Percentiles rank a stretch among this genome's conserved stretches.
phyloP scores from a whole-genome alignment of 2,113 vertebrate species.

The Hiodon tergisus region DNA sequence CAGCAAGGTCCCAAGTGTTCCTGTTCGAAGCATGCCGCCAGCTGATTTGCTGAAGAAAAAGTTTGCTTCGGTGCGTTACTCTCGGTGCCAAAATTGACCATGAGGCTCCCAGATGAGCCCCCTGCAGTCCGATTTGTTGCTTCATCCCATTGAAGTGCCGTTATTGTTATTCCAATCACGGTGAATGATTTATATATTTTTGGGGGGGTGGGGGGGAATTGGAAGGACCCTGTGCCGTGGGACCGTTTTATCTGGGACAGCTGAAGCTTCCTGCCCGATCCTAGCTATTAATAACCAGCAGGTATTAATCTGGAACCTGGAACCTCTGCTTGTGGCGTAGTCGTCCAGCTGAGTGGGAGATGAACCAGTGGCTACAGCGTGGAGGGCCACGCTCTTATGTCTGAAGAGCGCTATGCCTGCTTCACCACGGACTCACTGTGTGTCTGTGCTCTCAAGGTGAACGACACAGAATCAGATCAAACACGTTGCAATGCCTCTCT shows the following conservation, averaged over 20 bases:
- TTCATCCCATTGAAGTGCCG: not conserved
- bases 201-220: no score
- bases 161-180: not conserved
- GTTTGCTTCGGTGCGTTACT: no score
- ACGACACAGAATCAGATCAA: no score
- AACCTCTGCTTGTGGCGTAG: not conserved
- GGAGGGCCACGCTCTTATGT: no score
- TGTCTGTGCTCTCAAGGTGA: no score
- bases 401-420: no score
- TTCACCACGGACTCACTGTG: no score
- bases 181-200: not conserved
- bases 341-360: no score
- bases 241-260: not conserved
- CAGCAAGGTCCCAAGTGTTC: not conserved
- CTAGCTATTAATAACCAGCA: not conserved
- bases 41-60: not conserved
- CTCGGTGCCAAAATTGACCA: not conserved
- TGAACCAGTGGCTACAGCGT: no score
- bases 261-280: not conserved
- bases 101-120: constrained; percentile 5
- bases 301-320: not conserved
- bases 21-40: no score
- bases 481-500: no score
- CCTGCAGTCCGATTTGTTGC: not conserved
- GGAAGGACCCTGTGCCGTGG: not conserved